These are phyloP conservation scores for Eupsittula cactorum DNA, from an alignment of 2,113 vertebrate genomes.

Conservation along the genomic window DNA sequence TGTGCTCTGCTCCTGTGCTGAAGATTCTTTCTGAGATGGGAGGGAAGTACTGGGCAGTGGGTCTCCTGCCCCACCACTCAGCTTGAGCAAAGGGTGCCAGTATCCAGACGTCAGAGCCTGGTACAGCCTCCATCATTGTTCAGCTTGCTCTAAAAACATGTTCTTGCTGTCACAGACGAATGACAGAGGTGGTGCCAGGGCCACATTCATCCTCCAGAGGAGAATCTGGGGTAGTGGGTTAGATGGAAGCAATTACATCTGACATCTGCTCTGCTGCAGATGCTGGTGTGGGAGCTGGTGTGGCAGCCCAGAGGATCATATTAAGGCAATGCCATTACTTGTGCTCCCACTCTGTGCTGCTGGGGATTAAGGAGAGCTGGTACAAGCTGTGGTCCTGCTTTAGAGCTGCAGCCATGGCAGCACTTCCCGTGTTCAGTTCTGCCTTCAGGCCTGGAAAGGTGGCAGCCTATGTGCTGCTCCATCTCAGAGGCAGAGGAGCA, in stretches of 20 bases:
- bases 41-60: neutral
- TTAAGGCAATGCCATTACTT: neutral
- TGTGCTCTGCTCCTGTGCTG: neutral
- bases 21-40: neutral
- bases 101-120: neutral
- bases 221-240: constrained; percentile 63
- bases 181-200: neutral
- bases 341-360: neutral
- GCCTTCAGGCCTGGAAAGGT: neutral
- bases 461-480: accelerated
- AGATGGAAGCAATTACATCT: constrained; percentile 34
- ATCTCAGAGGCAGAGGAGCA: neutral
- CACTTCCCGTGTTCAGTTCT: accelerated
- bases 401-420: neutral
- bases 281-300: neutral
- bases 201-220: accelerated
- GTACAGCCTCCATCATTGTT: neutral
- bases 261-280: constrained; percentile 44
- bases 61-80: neutral
- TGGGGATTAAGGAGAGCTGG: constrained; percentile 1
- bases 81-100: neutral
- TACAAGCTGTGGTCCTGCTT: accelerated
- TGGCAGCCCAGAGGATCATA: neutral
- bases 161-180: neutral
- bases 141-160: neutral